Base-by-base conservation (phyloP, 2,113 vertebrate genomes). In the Talpa occidentalis region DNA sequence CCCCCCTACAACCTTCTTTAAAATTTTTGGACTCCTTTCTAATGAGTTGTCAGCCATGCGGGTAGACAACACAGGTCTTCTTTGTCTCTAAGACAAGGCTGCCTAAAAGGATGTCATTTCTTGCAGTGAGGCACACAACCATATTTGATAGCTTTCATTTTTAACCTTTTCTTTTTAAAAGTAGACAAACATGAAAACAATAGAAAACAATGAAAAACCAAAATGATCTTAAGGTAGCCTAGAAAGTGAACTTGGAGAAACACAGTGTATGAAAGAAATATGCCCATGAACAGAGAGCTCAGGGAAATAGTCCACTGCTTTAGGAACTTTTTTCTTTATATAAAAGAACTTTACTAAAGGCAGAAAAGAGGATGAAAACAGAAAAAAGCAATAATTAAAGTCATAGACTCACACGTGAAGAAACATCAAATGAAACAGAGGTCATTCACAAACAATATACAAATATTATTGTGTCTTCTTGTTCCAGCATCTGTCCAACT, bases 21-120 rank as follows among this genome's bases (percentile, higher is more conserved):
- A 87, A 93, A 88, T 54, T 66, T 77, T 32, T 92, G 12, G 93
- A 84, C 56, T 80, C 69, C n/a, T 96, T 91, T 96, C 93, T 73
- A 92, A 52, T 74, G 69, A 92, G 1, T 70, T 93, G 85, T 73
- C 49, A 95, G 60, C 74, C 60, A 2, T 42, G 2, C 62, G 60
- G 77, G 84, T 6, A 70, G 49, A 44, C 9, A 44, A 30, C 14
- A 56, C 3, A 35, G 7, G 30, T 91, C 47, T 79, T 67, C 54
- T 90, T 86, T 56, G 24, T 78, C 37, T 90, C 67, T 37, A 42
- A 32, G 35, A 73, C 54, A 92, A n/a, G 74, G 15, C 60, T 82
- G 49, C 62, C 84, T 84, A 3, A 81, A 37, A n/a, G 47, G 70
- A 62, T 76, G 15, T 9, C 52, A 66, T 24, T 77, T 83, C 73